Base-by-base conservation (phyloP, 1,140 invertebrate genomes). In the Sweltsa coloradensis region DNA sequence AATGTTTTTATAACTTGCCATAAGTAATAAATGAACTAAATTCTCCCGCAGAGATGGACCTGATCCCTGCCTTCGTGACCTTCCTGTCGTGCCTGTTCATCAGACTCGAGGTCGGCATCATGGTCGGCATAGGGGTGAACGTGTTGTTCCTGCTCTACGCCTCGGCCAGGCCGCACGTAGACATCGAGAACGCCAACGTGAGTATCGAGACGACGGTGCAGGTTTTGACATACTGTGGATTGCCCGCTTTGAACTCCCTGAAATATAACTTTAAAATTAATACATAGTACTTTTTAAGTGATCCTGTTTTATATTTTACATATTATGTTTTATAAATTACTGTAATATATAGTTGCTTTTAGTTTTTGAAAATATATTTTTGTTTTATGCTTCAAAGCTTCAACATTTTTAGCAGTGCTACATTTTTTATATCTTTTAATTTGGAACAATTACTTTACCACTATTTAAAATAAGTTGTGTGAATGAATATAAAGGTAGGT, bases 41-140 rank as follows among this genome's bases (percentile, higher is more conserved):
- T n/a, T n/a, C n/a, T n/a, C n/a, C 75, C 74, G 50, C 59, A 83
- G 81, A 80, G 68, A 66, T 75, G 41, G 83, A 85, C 62, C 63
- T 85, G 50, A 65, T 85, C 42, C 77, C 80, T 9, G 75, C 78
- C 23, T 53, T 69, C 4, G 68, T 74, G 0, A 84, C 83, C 9
- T 85, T 86, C 57, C 51, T 84, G 2, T 70, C 72, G 26, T 83
- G 80, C 45, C 65, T 85, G 22, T 71, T 81, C 25, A 67, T 81
- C 31, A 71, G 78, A 43, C 62, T 85, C 14, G 79, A 87, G 68
- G 67, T 81, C 54, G 84, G 84, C 31, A 86, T 89, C 53, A 67
- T 83, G 6, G 74, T 83, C 56, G 85, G 84, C 19, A 78, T 85
- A 29, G 74, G 71, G 19, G 69, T 83, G 46, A 84, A 83, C 55